Evolutionary conservation across 2,888 invertebrate species (phyloP).

Genomic region (Tanypteryx hageni): DNA sequence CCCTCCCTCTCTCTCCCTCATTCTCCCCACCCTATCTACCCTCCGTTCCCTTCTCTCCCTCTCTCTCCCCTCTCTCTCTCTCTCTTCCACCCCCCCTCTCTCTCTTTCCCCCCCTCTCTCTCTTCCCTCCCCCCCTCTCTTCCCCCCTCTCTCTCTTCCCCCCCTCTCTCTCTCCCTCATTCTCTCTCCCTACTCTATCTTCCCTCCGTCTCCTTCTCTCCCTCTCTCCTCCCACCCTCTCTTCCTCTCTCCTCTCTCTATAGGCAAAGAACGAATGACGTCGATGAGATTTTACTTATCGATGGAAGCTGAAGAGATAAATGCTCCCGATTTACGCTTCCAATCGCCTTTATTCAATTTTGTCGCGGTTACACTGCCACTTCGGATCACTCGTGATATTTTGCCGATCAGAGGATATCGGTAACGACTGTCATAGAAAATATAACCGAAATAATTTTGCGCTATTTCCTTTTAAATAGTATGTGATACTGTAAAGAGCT

Average conservation of each 20-base stretch:
- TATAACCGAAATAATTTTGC: too few species aligned
- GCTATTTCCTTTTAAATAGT: too few species aligned
- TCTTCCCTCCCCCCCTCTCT: slow-evolving; percentile 18
- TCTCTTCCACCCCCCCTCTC: background rate
- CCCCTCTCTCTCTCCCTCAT: background rate
- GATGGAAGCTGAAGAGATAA: too few species aligned
- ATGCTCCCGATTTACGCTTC: too few species aligned
- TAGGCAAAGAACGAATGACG: background rate
- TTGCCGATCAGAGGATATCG: too few species aligned
- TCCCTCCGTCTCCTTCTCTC: background rate
- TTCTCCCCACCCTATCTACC: background rate
- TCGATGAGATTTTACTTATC: background rate
- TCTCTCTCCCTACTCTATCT: too few species aligned
- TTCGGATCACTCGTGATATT: too few species aligned
- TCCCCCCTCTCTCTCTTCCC: too few species aligned
- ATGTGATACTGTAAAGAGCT: too few species aligned
- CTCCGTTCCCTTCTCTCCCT: background rate
- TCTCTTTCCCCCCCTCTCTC: background rate
- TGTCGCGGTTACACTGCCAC: too few species aligned
- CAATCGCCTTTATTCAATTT: too few species aligned
- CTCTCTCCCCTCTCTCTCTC: background rate
- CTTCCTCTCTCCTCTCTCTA: background rate
- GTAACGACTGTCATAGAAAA: too few species aligned
- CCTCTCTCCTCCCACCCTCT: background rate
- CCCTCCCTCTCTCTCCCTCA: background rate